phyloP scores from a whole-genome alignment of 2,797 vertebrate species.

The Micrastur ruficollis region DNA sequence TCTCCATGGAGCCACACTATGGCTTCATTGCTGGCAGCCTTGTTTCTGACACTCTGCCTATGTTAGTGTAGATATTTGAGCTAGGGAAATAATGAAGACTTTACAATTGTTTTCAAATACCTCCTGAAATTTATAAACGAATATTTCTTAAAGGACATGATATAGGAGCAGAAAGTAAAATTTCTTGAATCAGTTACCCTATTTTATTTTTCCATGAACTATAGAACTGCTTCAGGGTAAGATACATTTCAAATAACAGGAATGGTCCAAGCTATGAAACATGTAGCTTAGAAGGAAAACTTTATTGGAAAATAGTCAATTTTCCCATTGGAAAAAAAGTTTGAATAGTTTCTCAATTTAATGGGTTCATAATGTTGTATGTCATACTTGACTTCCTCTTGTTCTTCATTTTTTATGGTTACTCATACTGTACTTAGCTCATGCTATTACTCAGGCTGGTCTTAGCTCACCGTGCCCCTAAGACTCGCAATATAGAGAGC shows the following conservation, averaged over 20 bases:
- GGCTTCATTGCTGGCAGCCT: neutral
- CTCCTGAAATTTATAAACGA: neutral
- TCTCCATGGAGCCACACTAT: neutral
- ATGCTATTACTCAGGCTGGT: neutral
- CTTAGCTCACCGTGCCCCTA: neutral
- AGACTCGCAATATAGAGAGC: neutral
- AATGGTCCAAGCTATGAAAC: conserved; percentile 28
- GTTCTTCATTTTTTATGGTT: conserved; percentile 6
- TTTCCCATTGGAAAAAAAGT: conserved; percentile 13
- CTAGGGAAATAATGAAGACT: neutral
- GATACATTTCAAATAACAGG: conserved; percentile 12
- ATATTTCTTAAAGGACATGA: neutral
- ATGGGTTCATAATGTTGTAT: neutral
- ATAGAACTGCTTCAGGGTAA: neutral
- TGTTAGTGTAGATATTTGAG: neutral
- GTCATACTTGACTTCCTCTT: conserved; percentile 22
- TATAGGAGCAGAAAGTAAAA: neutral
- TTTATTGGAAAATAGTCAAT: conserved; percentile 21
- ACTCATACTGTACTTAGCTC: neutral
- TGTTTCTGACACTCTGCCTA: neutral
- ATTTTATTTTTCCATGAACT: conserved; percentile 36
- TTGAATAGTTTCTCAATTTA: conserved; percentile 18
- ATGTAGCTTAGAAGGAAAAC: conserved; percentile 6
- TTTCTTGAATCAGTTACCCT: neutral
- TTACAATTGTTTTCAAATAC: neutral